Evolutionary conservation across 2,113 vertebrate species (phyloP), one percentile per base, ranked within the genome.

Genomic region (Hippotragus niger): DNA sequence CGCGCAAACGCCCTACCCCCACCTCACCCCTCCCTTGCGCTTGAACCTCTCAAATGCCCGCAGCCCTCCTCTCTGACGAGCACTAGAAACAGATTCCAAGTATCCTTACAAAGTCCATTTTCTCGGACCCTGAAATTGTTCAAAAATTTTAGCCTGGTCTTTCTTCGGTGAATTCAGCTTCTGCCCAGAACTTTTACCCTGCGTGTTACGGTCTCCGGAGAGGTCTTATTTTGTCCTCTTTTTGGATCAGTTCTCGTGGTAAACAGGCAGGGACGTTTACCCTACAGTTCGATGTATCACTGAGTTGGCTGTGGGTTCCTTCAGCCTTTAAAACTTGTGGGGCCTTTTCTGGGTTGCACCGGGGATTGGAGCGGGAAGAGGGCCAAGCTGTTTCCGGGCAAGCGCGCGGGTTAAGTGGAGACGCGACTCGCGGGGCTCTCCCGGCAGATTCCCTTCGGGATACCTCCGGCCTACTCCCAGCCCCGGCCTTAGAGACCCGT

Each of bases 351-450:
- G 43, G 87, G 55, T 89, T 90, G 91, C 89, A 2, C 21, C 25
- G 57, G 33, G 33, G 64, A 80, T 64, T 92, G 88, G 64, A 88
- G 94, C 33, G 53, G 91, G 91, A 96, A 93, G 93, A 89, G 52
- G 82, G 92, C 95, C 94, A 95, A 97, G 93, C 71, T 91, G 93
- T 96, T 98, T 94, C 96, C 86, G n/a, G 93, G 90, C 93, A 64
- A 93, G 87, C 47, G 36, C 25, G 16, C 71, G 5, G 91, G 96
- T 98, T 93, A 97, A 97, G 97, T 93, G 96, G 91, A 98, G 71
- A 83, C 29, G 1, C 43, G 19, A 47, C 81, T 96, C 16, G 2
- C 2, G 19, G 45, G 94, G 47, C 76, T 78, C 11, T 89, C 29
- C 23, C 1, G 25, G n/a, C 5, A 1, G 12, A 83, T 89, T n/a